phyloP scores from a whole-genome alignment of 2,888 invertebrate genomes.

The Synergus japonicus region DNA sequence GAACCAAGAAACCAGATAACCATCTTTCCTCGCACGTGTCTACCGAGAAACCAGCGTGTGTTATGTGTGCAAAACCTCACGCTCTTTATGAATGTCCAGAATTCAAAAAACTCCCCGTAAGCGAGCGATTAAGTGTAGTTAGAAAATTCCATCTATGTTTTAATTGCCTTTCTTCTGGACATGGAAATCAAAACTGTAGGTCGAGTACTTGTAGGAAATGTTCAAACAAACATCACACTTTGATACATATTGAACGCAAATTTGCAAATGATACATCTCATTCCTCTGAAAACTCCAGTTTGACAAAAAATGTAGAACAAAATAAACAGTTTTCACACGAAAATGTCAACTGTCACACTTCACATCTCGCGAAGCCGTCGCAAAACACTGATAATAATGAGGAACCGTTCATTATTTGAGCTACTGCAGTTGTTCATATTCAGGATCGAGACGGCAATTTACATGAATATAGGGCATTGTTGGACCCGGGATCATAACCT shows the following conservation, averaged over 20 bases:
- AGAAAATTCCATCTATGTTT: neutral
- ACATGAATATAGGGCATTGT: neutral
- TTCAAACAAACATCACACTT: neutral
- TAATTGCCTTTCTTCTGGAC: neutral
- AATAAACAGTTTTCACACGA: neutral
- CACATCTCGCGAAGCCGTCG: neutral
- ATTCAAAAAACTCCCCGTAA: neutral
- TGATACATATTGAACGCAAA: neutral
- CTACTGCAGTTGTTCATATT: neutral
- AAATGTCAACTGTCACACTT: neutral
- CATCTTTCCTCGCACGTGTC: neutral
- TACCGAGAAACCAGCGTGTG: neutral
- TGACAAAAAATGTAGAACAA: neutral
- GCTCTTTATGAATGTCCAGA: neutral
- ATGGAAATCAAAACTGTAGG: neutral
- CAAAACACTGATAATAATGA: neutral
- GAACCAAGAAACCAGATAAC: neutral
- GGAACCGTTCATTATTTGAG: neutral
- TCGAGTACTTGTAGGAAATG: neutral
- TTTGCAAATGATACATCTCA: neutral
- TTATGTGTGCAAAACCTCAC: neutral
- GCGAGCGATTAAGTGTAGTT: neutral
- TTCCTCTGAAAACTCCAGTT: no score
- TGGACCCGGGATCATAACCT: neutral
- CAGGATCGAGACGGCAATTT: neutral